These are phyloP conservation scores for Zygothrica quintamaculata DNA, from an alignment of 2,888 invertebrate species.

Conservation along the genomic window DNA sequence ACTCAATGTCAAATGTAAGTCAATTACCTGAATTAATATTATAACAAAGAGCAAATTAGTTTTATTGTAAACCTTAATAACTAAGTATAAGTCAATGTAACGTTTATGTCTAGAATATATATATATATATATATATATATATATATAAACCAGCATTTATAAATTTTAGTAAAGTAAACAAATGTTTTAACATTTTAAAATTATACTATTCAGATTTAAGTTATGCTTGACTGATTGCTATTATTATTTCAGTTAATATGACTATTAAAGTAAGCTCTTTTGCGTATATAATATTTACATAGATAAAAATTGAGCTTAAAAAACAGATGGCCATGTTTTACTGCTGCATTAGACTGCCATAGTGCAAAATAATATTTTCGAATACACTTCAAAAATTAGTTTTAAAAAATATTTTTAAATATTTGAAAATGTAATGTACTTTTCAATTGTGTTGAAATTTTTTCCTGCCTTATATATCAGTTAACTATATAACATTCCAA, in stretches of 20 bases:
- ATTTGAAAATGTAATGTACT: neutral
- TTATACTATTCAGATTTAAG: neutral
- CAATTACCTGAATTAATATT: neutral
- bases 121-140: no score
- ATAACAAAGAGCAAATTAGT: neutral
- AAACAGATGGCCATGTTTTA: constrained; percentile 42
- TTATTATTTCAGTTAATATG: neutral
- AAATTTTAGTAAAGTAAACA: constrained; percentile 1
- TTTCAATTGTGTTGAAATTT: neutral
- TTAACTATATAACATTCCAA: no score
- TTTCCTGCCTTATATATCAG: no score
- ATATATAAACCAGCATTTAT: no score
- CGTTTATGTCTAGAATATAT: constrained; percentile 61
- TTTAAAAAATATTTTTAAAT: constrained; percentile 4
- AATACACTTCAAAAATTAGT: neutral
- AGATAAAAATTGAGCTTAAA: neutral
- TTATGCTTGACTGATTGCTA: constrained; percentile 10
- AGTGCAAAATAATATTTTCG: constrained; percentile 27
- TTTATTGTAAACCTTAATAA: neutral
- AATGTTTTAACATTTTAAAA: no score
- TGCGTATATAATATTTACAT: no score
- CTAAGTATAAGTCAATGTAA: constrained; percentile 43
- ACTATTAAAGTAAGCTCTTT: neutral
- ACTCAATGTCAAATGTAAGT: constrained; percentile 42
- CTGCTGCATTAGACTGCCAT: constrained; percentile 12